Evolutionary conservation across 1,140 invertebrate species (phyloP).

Genomic region (Cotesia vestalis): DNA sequence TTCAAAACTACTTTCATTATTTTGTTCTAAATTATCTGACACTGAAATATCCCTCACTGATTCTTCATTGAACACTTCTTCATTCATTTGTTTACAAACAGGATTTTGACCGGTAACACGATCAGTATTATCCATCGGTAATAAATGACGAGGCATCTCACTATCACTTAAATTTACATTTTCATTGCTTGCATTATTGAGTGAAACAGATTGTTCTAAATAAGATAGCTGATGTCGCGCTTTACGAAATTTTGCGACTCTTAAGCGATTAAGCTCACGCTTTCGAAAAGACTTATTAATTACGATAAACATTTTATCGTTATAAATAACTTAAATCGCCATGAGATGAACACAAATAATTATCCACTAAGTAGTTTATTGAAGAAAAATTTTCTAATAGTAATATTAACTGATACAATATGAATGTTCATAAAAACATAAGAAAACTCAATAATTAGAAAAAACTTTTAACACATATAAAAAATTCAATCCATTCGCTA

Average conservation of each 20-base stretch:
- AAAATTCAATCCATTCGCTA: too few relatives aligned
- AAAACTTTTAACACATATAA: too few relatives aligned
- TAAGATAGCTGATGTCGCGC: not conserved
- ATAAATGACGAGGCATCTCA: not conserved
- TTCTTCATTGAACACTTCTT: not conserved
- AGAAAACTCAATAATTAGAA: too few relatives aligned
- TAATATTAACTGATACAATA: too few relatives aligned
- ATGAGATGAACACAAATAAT: not conserved
- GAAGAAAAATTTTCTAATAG: too few relatives aligned
- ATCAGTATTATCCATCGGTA: not conserved
- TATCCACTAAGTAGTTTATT: too few relatives aligned
- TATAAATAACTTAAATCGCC: not conserved
- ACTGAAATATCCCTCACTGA: not conserved
- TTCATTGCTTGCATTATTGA: not conserved
- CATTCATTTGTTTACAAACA: not conserved
- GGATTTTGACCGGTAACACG: not conserved
- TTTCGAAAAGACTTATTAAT: not conserved
- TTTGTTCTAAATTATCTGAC: not conserved
- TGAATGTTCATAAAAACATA: too few relatives aligned
- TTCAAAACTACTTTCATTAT: not conserved
- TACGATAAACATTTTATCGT: not conserved
- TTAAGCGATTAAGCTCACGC: not conserved
- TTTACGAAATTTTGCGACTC: not conserved
- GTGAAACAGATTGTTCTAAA: not conserved
- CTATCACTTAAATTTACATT: not conserved